Base-by-base conservation (phyloP, 1,140 invertebrate species). In the Eupeodes corollae region DNA sequence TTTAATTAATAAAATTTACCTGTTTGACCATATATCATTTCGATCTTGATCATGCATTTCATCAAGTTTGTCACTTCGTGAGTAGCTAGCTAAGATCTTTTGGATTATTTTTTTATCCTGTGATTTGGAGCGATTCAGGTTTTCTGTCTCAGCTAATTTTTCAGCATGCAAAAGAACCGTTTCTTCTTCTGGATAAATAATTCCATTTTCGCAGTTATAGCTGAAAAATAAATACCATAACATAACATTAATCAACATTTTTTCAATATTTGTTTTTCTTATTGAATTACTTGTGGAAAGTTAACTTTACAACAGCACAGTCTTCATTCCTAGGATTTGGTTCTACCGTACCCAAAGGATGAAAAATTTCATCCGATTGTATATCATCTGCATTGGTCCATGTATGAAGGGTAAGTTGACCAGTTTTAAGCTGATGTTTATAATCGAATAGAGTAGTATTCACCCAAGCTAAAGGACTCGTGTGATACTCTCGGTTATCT, bases 391-490 rank as follows among this genome's bases (percentile, higher is more conserved):
- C 84, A 66, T 88, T 86, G 0, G 86, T 86, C 91, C 91, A 97
- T 61, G 92, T 85, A 57, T 88, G 90, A 1, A 97, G 72, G 2
- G 88, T 89, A 67, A 86, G 80, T n/a, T 83, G 82, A 13, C 87
- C 90, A 18, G 74, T 84, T 55, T 86, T 82, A 15, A 97, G 69
- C 53, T 88, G 83, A 57, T 86, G 82, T 63, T 88, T 91, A 67
- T 91, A 97, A 68, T 97, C 91, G 71, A 91, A 97, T 51, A 97
- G 75, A 38, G 92, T 89, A 1, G 91, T 86, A 65, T 96, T 97
- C 0, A 88, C 89, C 91, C 91, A 98, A 16, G 87, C 90, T 44
- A 97, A 70, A 3, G 88, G 86, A 70, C 87, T 88, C 52, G 83
- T 79, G 53, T 79, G 81, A 59, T 77, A 69, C 32, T 85, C 83